Percentiles rank a stretch among this genome's conserved stretches.
Conservation (phyloP, 1,140 invertebrate genomes). For the Pseudomyrmex cubaensis region DNA sequence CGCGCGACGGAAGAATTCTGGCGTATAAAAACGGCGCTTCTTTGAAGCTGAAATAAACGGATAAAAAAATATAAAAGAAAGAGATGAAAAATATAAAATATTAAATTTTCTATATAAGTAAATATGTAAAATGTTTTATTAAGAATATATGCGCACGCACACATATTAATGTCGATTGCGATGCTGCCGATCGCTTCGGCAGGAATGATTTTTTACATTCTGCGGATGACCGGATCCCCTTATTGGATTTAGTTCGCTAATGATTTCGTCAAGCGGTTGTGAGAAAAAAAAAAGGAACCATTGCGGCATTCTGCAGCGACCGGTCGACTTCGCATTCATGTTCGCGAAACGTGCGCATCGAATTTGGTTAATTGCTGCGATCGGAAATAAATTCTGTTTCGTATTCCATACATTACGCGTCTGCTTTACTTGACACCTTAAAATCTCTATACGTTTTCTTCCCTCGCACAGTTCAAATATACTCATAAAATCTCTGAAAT, state of each 20-base stretch:
- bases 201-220: constrained; percentile 78
- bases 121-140: background rate
- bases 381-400: constrained; percentile 12
- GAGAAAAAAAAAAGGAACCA: constrained; percentile 74
- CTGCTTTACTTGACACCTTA: too few species aligned
- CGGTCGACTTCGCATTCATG: constrained; percentile 66
- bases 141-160: constrained; percentile 37
- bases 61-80: background rate
- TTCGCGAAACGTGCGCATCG: background rate
- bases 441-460: too few species aligned
- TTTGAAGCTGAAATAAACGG: background rate
- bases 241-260: constrained; percentile 81
- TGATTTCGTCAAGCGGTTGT: constrained; percentile 77
- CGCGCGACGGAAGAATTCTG: background rate
- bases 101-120: background rate
- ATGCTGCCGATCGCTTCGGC: constrained; percentile 75
- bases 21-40: background rate
- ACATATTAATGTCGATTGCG: constrained; percentile 77
- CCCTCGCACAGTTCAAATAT: too few species aligned
- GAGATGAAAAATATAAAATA: background rate
- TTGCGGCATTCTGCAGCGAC: constrained; percentile 50
- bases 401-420: too few species aligned
- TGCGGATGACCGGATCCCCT: constrained; percentile 61
- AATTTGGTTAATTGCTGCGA: constrained; percentile 69
- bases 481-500: too few species aligned